Percentiles rank a stretch among this genome's conserved stretches.
These are phyloP conservation scores for Brachionus koreanus DNA, from an alignment of 1,140 invertebrate species.

Conservation along the genomic window DNA sequence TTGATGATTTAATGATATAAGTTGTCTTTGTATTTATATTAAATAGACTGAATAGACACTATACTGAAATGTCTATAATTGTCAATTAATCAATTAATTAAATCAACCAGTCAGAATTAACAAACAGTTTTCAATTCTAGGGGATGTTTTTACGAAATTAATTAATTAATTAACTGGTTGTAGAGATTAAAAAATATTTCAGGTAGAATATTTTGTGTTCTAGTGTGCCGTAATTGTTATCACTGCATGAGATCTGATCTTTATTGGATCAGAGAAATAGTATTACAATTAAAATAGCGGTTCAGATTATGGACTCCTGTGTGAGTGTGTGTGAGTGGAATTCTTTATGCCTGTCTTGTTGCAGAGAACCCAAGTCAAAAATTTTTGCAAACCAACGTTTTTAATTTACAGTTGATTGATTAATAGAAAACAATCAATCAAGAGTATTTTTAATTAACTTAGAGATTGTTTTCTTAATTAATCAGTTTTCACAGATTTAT, in stretches of 20 bases:
- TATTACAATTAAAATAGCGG: not conserved
- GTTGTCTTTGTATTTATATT: not conserved
- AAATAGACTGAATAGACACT: not conserved
- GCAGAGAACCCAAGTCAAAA: not conserved
- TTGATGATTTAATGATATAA: not conserved
- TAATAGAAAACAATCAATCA: constrained; percentile 29
- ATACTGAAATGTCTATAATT: not conserved
- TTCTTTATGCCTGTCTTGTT: not conserved
- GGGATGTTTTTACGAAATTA: constrained; percentile 39
- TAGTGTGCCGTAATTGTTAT: not conserved
- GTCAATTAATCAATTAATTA: constrained; percentile 42
- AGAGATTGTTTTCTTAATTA: constrained; percentile 5
- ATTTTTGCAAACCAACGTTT: not conserved
- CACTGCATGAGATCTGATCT: constrained; percentile 34
- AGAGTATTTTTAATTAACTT: not conserved
- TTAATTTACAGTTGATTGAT: not conserved
- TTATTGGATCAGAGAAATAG: constrained; percentile 32
- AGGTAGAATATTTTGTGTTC: not conserved
- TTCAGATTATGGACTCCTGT: not conserved
- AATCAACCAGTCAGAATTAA: constrained; percentile 34
- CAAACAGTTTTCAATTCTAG: constrained; percentile 31
- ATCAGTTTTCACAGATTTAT: not conserved
- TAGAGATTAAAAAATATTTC: constrained; percentile 18
- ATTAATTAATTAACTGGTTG: constrained; percentile 39
- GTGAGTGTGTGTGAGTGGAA: not conserved